A percentile compares a stretch with the other conserved stretches of the same genome.
Evolutionary conservation across 1,140 invertebrate genomes (phyloP).

Genomic region (Diabrotica undecimpunctata): DNA sequence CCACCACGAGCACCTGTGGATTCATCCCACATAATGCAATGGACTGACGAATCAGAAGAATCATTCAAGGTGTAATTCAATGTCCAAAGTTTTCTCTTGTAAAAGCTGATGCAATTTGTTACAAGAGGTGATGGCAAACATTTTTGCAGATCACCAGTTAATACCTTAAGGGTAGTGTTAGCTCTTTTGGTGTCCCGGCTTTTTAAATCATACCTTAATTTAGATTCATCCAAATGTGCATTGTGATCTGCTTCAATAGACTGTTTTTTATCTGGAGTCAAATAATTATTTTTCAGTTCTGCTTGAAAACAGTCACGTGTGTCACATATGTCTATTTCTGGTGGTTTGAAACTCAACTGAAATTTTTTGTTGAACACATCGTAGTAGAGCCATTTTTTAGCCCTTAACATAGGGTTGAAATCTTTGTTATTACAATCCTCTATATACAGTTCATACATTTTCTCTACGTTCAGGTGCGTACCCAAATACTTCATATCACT

Average conservation of each 20-base stretch:
- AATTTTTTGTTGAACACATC: constrained; percentile 13
- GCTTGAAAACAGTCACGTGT: constrained; percentile 6
- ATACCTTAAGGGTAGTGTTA: too few relatives aligned
- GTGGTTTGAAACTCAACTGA: constrained; percentile 11
- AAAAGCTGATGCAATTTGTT: constrained; percentile 12
- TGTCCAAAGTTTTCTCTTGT: constrained; percentile 14
- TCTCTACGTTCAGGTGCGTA: background rate
- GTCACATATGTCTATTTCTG: constrained; percentile 12
- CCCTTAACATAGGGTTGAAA: constrained; percentile 7
- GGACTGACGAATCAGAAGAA: constrained; percentile 12
- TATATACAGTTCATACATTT: constrained; percentile 16
- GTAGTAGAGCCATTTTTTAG: constrained; percentile 12
- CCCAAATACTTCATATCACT: constrained; percentile 11
- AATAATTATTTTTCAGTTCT: constrained; percentile 12
- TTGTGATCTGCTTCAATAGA: constrained; percentile 6
- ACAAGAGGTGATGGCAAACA: too few relatives aligned
- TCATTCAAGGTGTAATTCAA: constrained; percentile 6
- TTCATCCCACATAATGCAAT: constrained; percentile 13
- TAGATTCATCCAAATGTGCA: constrained; percentile 12
- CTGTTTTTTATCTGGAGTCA: constrained; percentile 8
- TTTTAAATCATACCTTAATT: constrained; percentile 12
- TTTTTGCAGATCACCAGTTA: too few relatives aligned
- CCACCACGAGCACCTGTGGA: background rate
- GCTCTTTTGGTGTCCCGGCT: constrained; percentile 8
- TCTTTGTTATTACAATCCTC: constrained; percentile 7